Base-by-base conservation (phyloP, 64 coral and sea anemone genomes). In the Porites lutea region DNA sequence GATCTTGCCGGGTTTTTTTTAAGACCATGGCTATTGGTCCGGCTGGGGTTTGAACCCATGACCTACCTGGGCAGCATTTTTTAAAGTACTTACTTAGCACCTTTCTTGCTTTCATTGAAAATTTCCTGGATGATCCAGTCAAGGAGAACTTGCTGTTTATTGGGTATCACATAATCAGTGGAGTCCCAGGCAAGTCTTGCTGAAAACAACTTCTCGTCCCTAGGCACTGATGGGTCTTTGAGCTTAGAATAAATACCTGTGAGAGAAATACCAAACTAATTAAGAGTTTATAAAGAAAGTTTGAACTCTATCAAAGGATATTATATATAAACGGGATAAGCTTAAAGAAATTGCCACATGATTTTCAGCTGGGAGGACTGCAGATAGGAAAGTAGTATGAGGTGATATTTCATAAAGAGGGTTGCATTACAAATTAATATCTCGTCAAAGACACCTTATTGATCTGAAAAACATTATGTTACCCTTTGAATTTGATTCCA, bases 61-160 rank as follows among this genome's bases (percentile, higher is more conserved):
- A 37, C 27, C 27, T 37, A 37, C 27, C 27, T n/a, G n/a, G n/a
- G 27, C 27, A 37, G 27, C 27, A 37, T 37, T 37, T 37, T 37
- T 37, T 37, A 37, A 37, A 37, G 27, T 37, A 37, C 27, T 37
- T 37, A 37, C 27, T 37, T 88, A 57, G 72, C 72, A 6, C 59
- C 49, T 87, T 96, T 96, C 60, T 87, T 93, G 22, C 84, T 78
- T 63, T 45, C 52, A 52, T 37, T 83, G 22, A 90, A 70, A 21
- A 96, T 53, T 54, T 75, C 72, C 47, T 96, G 92, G 23, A 82
- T 79, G 43, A 93, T 83, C 95, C 95, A 96, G 48, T 96, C 95
- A 60, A 96, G 58, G 59, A 96, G 72, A 59, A 96, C 95, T 78
- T 94, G 92, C 12, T 77, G 82, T 68, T 96, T 96, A 71, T 96